These are phyloP conservation scores for Pelodytes ibericus DNA, from an alignment of 2,797 vertebrate species.

Conservation along the genomic window DNA sequence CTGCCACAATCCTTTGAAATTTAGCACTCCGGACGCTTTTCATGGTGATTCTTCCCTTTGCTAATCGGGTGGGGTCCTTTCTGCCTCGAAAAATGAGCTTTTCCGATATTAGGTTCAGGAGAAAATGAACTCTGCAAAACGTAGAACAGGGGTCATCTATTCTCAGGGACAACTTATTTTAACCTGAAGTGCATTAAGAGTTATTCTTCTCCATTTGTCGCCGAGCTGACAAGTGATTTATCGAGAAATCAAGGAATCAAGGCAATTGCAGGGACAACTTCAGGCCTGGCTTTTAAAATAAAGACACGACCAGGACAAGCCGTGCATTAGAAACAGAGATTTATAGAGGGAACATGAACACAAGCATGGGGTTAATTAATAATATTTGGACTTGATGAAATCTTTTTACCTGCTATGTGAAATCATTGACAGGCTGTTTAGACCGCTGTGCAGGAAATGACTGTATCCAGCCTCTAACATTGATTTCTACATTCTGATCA, in stretches of 20 bases:
- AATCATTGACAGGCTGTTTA: constrained; percentile 11
- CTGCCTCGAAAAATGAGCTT: neutral
- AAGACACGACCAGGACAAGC: neutral
- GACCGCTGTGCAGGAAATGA: constrained; percentile 41
- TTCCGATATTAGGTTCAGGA: neutral
- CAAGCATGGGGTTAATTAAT: constrained; percentile 41
- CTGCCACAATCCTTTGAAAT: neutral
- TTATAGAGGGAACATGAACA: constrained; percentile 14
- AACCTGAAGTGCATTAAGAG: neutral
- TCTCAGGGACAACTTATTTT: neutral
- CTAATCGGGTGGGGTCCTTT: neutral
- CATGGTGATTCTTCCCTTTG: neutral
- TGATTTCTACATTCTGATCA: constrained; percentile 53
- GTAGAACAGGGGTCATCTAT: too few relatives aligned
- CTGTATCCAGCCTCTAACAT: constrained; percentile 32
- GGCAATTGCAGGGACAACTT: neutral
- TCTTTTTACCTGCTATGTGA: constrained; percentile 43
- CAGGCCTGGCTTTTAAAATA: neutral
- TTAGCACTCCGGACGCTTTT: neutral
- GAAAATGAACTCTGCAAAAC: neutral
- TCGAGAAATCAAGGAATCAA: neutral
- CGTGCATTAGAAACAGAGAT: neutral
- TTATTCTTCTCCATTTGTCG: neutral
- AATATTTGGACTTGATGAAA: constrained; percentile 45
- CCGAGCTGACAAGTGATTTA: neutral